These are phyloP conservation scores for Tenthredo notha DNA, from an alignment of 2,888 invertebrate species.

Conservation along the genomic window DNA sequence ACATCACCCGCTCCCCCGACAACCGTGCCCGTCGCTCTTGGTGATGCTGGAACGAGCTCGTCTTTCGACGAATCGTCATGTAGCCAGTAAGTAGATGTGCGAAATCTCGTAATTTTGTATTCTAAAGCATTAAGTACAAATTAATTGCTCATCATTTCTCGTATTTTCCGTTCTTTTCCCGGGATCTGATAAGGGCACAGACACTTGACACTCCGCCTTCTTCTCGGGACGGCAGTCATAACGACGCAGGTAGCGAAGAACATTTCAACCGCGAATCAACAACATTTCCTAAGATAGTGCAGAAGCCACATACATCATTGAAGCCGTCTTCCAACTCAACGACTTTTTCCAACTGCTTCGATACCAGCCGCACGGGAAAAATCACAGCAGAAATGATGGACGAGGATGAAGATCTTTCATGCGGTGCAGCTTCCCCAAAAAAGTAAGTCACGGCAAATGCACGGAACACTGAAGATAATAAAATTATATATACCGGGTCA, in stretches of 20 bases:
- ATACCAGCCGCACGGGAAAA: conserved; percentile 17
- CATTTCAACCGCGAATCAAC: conserved; percentile 14
- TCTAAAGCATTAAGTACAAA: conserved; percentile 33
- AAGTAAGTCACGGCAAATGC: conserved; percentile 10
- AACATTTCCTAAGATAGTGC: conserved; percentile 30
- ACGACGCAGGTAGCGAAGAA: conserved; percentile 13
- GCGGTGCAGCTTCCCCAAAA: conserved; percentile 2
- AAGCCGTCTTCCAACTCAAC: conserved; percentile 21
- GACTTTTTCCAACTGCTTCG: conserved; percentile 10
- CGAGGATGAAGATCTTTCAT: conserved; percentile 14
- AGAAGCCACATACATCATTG: conserved; percentile 24
- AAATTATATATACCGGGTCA: conserved; percentile 15
- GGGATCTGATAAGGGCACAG: conserved; percentile 19
- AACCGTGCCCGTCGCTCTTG: conserved; percentile 27
- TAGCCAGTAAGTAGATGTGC: conserved; percentile 31
- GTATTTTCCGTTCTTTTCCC: conserved; percentile 37
- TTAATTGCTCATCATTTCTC: conserved; percentile 27
- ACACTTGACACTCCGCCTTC: conserved; percentile 17
- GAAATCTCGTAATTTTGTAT: conserved; percentile 27
- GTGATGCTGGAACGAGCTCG: conserved; percentile 26
- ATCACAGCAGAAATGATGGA: conserved; percentile 20
- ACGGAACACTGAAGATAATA: conserved; percentile 14
- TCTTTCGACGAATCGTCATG: conserved; percentile 22
- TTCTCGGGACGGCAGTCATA: conserved; percentile 19
- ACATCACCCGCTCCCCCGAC: conserved; percentile 9